phyloP scores from a whole-genome alignment of 2,888 invertebrate species.

The Listrodromus nycthemerus region DNA sequence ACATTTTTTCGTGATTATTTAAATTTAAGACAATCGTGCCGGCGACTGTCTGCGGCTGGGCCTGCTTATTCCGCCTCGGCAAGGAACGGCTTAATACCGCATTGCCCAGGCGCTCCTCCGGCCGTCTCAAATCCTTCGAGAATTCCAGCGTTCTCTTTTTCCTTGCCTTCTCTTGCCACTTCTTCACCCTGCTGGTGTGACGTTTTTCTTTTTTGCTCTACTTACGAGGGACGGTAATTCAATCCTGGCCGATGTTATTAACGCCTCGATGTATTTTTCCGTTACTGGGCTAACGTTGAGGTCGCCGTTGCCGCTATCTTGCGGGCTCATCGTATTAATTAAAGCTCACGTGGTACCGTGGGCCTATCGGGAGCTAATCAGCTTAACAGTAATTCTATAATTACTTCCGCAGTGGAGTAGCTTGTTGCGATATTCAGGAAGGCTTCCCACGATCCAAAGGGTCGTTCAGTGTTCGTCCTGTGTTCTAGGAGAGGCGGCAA shows the following conservation, averaged over 20 bases:
- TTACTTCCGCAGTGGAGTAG: conserved; percentile 24
- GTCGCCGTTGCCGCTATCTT: neutral
- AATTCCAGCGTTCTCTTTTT: conserved; percentile 47
- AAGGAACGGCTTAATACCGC: conserved; percentile 50
- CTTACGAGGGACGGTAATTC: neutral
- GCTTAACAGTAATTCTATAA: conserved; percentile 61
- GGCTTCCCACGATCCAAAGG: conserved; percentile 16
- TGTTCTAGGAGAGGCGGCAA: conserved; percentile 21
- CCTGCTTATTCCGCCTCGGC: conserved; percentile 37
- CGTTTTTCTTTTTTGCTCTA: conserved; percentile 5
- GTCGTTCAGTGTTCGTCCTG: neutral
- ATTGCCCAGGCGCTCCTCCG: conserved; percentile 32
- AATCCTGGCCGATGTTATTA: conserved; percentile 11
- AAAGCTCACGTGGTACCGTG: neutral
- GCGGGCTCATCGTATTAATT: conserved; percentile 7
- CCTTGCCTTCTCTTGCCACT: conserved; percentile 8
- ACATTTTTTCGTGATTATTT: conserved; percentile 83
- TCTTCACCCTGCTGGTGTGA: conserved; percentile 6
- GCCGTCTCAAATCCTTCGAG: conserved; percentile 9
- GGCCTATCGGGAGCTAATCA: conserved; percentile 48
- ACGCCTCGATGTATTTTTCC: conserved; percentile 13
- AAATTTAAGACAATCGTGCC: conserved; percentile 81
- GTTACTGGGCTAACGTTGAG: neutral
- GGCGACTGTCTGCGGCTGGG: conserved; percentile 61
- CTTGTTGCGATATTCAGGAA: conserved; percentile 16